Evolutionary conservation across 2,888 invertebrate genomes (phyloP), one percentile per base, ranked within the genome.

Genomic region (Boloria selene): DNA sequence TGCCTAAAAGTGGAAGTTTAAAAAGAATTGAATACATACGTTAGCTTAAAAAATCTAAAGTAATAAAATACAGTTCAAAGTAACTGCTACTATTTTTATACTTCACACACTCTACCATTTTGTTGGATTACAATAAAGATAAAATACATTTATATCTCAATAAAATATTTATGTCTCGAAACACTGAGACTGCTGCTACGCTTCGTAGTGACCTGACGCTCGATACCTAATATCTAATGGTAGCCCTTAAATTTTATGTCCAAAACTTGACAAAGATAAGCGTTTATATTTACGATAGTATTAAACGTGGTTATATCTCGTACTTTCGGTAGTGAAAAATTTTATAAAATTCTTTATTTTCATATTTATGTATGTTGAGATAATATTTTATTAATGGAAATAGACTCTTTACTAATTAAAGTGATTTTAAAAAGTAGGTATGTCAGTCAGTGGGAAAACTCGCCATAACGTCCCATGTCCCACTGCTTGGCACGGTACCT

Each of bases 191-290:
- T 60, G 54, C 62, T 42, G 61, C 68, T 54, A 67, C 59, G 60
- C 65, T 68, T 61, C 64, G 60, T 64, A 68, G 56, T 69, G 68
- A 67, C 68, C 71, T 66, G 67, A 66, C 65, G 61, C 61, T 49
- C 59, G 65, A 68, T 69, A 63, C 66, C 70, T 68, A 72, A 68
- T 65, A 72, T 65, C 67, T 72, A 68, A 72, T 67, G 68, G 62
- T 61, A 58, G 70, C 62, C 70, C 70, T 70, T 68, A 75, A 73
- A 75, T 67, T 71, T 75, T 72, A 75, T 61, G 71, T 68, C 64
- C 64, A 45, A 68, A 70, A 71, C 68, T 69, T 64, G 49, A 64
- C 66, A 64, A 69, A 72, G 72, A 72, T 71, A 72, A 72, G 70
- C 71, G 69, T 70, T 66, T 64, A 70, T 69, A 71, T 73, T 71